Evolutionary conservation across 1,140 invertebrate genomes (phyloP).

Genomic region (Zaprionus ornatus): DNA sequence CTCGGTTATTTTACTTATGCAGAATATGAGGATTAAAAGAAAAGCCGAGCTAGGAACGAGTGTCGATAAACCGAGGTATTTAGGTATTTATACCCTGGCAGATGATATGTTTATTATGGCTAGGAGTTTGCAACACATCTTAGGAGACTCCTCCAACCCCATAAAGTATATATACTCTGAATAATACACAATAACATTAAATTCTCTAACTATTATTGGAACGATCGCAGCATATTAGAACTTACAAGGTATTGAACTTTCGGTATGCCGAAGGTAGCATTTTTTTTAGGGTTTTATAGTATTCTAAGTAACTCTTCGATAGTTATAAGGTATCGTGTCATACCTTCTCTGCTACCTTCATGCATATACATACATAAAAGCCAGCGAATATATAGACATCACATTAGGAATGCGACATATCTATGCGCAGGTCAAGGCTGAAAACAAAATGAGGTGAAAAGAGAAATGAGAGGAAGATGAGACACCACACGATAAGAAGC

Average conservation of each 20-base stretch:
- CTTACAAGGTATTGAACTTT: too few relatives aligned
- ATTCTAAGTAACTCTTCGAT: neutral
- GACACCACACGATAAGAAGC: neutral
- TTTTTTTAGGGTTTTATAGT: too few relatives aligned
- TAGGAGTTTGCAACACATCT: too few relatives aligned
- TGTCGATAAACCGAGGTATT: neutral
- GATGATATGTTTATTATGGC: too few relatives aligned
- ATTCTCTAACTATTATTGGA: too few relatives aligned
- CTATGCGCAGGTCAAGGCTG: slow-evolving; percentile 20
- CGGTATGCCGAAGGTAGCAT: too few relatives aligned
- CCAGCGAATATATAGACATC: slow-evolving; percentile 2
- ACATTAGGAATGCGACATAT: slow-evolving; percentile 11
- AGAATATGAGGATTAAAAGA: neutral
- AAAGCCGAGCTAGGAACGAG: neutral
- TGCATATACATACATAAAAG: neutral
- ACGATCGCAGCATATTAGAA: too few relatives aligned
- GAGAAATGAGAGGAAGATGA: neutral
- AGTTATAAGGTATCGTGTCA: neutral
- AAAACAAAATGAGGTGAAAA: neutral
- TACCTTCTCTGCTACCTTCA: neutral
- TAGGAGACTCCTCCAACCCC: too few relatives aligned
- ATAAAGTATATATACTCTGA: too few relatives aligned
- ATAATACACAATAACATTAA: too few relatives aligned
- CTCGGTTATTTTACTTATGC: neutral
- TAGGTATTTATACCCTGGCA: too few relatives aligned